Evolutionary conservation across 2,113 vertebrate genomes (phyloP).

Genomic region (Amphiprion ocellaris): DNA sequence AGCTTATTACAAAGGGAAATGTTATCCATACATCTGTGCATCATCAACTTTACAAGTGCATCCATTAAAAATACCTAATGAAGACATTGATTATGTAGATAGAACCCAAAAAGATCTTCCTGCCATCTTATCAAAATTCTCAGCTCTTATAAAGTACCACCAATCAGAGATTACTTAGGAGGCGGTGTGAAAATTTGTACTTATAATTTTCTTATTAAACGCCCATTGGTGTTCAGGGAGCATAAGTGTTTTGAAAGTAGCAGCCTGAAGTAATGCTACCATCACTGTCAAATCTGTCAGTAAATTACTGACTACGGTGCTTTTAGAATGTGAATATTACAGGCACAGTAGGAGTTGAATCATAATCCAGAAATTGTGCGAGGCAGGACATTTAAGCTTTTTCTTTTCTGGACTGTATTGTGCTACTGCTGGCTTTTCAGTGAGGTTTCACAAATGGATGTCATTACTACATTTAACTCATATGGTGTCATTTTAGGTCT

Average conservation of each 20-base stretch:
- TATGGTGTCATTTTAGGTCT: conserved; percentile 81
- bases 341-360: background rate
- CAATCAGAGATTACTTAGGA: background rate
- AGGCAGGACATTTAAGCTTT: background rate
- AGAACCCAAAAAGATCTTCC: background rate
- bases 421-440: background rate
- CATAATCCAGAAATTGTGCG: background rate
- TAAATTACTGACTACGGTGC: background rate
- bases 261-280: background rate
- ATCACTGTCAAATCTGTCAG: conserved; percentile 3
- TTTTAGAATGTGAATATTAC: conserved; percentile 22
- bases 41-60: background rate
- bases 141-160: background rate
- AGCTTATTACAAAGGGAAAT: background rate
- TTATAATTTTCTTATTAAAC: conserved; percentile 34
- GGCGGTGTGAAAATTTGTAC: background rate
- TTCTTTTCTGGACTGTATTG: background rate
- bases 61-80: no score
- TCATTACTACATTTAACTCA: background rate
- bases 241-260: conserved; percentile 5
- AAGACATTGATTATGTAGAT: background rate
- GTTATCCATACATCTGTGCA: background rate
- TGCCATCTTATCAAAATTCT: background rate
- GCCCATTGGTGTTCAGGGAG: background rate
- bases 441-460: background rate